Evolutionary conservation across 2,888 invertebrate species (phyloP).

Genomic region (Trichogramma evanescens): DNA sequence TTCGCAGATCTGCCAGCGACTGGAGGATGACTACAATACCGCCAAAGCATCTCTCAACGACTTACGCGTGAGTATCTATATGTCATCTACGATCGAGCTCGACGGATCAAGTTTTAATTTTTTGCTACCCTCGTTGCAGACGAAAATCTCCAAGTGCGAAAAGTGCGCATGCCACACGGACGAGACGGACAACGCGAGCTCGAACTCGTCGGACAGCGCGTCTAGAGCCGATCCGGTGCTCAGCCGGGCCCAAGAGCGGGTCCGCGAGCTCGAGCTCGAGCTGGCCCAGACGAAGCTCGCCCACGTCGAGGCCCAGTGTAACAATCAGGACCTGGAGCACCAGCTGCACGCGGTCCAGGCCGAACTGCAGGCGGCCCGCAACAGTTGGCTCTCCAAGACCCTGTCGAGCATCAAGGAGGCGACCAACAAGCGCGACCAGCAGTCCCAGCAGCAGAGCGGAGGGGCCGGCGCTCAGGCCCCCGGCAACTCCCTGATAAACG

Average conservation of each 20-base stretch:
- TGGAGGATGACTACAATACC: conserved; percentile 72
- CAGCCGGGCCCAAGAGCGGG: conserved; percentile 57
- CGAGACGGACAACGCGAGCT: conserved; percentile 31
- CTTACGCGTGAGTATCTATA: conserved; percentile 54
- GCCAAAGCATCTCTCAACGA: conserved; percentile 57
- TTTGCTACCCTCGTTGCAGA: conserved; percentile 39
- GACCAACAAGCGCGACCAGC: conserved; percentile 54
- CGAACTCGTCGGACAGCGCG: conserved; percentile 26
- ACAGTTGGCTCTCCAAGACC: conserved; percentile 85
- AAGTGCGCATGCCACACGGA: conserved; percentile 44
- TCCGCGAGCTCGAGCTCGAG: conserved; percentile 88
- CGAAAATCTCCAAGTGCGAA: conserved; percentile 53
- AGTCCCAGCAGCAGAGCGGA: conserved; percentile 18
- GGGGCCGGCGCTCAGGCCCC: conserved; percentile 20
- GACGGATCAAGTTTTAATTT: neutral
- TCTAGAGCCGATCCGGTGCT: conserved; percentile 38
- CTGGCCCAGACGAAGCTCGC: conserved; percentile 94
- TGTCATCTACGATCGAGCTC: neutral
- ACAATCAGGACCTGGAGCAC: conserved; percentile 86
- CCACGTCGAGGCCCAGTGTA: conserved; percentile 93
- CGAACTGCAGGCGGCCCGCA: conserved; percentile 65
- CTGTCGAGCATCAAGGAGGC: conserved; percentile 71
- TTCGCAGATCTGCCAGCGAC: conserved; percentile 68
- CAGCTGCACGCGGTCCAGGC: conserved; percentile 75
- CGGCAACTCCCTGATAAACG: conserved; percentile 18